Percentiles rank a stretch among this genome's conserved stretches.
These are phyloP conservation scores for Spisula solida DNA, from an alignment of 2,888 invertebrate genomes.

Conservation along the genomic window DNA sequence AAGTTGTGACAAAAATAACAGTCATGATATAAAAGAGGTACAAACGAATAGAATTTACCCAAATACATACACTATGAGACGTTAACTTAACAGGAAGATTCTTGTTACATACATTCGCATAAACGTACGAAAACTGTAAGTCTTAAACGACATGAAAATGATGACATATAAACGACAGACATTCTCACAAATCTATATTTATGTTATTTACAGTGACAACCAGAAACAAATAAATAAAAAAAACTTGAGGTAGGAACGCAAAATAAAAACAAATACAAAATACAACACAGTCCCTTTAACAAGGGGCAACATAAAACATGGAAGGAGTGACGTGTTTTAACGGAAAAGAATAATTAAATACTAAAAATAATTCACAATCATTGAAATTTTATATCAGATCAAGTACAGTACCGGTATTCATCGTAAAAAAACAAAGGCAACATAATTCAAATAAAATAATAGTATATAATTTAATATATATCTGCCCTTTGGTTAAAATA, in stretches of 20 bases:
- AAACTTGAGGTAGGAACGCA: conserved; percentile 26
- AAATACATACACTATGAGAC: background rate
- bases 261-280: conserved; percentile 30
- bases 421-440: background rate
- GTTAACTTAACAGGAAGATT: background rate
- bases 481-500: conserved; percentile 16
- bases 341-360: conserved; percentile 15
- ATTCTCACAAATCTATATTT: background rate
- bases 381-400: conserved; percentile 6
- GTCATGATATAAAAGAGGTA: background rate
- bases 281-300: background rate
- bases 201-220: conserved; percentile 13
- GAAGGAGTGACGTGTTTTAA: background rate
- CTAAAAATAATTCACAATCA: conserved; percentile 13
- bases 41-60: background rate
- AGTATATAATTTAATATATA: conserved; percentile 10
- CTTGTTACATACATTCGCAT: background rate
- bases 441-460: background rate
- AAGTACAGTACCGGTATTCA: background rate
- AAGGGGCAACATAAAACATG: conserved; percentile 18
- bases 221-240: conserved; percentile 17
- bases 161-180: conserved; percentile 2
- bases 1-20: background rate
- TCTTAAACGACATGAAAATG: background rate
- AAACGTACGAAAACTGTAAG: background rate